These are phyloP conservation scores for Leptinotarsa tumamoca DNA, from an alignment of 2,888 invertebrate genomes.

Conservation along the genomic window DNA sequence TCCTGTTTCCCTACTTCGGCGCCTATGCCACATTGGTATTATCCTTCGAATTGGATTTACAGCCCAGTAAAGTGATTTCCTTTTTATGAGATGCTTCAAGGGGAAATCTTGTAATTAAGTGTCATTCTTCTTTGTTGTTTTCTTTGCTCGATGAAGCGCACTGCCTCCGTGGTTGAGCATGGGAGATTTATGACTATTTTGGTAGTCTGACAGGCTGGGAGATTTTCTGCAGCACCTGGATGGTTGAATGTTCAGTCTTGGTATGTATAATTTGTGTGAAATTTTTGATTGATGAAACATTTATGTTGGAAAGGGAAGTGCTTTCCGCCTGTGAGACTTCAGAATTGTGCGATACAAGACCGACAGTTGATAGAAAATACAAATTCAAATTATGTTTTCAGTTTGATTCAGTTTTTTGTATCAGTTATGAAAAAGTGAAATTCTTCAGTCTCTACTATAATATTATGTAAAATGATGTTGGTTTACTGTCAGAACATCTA, in stretches of 20 bases:
- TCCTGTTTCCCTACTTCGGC: neutral
- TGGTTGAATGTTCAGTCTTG: neutral
- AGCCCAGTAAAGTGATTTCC: conserved; percentile 59
- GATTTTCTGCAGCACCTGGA: conserved; percentile 9
- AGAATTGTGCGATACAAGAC: too few relatives aligned
- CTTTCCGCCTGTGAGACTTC: too few relatives aligned
- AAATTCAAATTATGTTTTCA: too few relatives aligned
- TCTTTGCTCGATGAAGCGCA: conserved; percentile 38
- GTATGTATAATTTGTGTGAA: neutral
- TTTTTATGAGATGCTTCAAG: conserved; percentile 60
- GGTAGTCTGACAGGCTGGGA: conserved; percentile 11
- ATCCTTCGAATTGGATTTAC: conserved; percentile 58
- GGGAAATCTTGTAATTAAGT: conserved; percentile 62
- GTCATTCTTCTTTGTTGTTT: conserved; percentile 43
- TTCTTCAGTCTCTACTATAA: too few relatives aligned
- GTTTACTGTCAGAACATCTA: too few relatives aligned
- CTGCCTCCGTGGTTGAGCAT: conserved; percentile 23
- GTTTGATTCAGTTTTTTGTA: too few relatives aligned
- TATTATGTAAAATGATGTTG: too few relatives aligned
- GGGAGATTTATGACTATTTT: conserved; percentile 33
- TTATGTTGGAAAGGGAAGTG: neutral
- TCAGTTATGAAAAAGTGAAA: too few relatives aligned
- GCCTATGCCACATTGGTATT: conserved; percentile 47
- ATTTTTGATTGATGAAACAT: neutral
- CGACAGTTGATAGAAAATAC: too few relatives aligned